Conservation (phyloP, 1,140 invertebrate genomes). For the Palaemon carinicauda region DNA sequence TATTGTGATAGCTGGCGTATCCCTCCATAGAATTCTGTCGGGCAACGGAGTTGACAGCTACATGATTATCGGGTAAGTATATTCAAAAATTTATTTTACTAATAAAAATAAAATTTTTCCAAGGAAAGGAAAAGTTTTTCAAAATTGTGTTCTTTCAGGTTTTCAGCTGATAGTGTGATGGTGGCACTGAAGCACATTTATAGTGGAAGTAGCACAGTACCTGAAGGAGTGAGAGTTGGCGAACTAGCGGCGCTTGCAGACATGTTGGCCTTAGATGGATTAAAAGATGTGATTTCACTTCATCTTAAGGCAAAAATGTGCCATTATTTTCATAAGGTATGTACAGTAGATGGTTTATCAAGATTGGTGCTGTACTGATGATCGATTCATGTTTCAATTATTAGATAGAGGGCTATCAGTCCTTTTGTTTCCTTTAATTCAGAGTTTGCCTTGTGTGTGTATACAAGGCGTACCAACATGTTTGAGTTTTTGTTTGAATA, state of each 20-base stretch:
- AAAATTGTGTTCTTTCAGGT: slow-evolving; percentile 67
- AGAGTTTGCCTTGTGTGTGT: too few relatives aligned
- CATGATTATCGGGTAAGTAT: too few relatives aligned
- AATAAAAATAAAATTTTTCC: not conserved
- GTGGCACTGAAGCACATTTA: slow-evolving; percentile 92
- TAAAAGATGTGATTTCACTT: slow-evolving; percentile 88
- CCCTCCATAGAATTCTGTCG: too few relatives aligned
- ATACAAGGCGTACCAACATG: too few relatives aligned
- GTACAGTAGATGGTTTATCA: not conserved
- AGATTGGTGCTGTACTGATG: slow-evolving; percentile 8
- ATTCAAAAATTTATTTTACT: too few relatives aligned
- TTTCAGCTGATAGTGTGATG: slow-evolving; percentile 83
- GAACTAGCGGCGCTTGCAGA: slow-evolving; percentile 87
- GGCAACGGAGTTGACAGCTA: too few relatives aligned
- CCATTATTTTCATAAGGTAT: slow-evolving; percentile 86
- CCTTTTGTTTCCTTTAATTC: not conserved
- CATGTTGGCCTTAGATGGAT: slow-evolving; percentile 85
- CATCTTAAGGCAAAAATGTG: slow-evolving; percentile 88
- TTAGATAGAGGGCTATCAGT: too few relatives aligned
- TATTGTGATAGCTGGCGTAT: too few relatives aligned
- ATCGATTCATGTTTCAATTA: too few relatives aligned
- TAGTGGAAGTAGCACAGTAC: slow-evolving; percentile 84
- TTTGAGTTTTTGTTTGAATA: too few relatives aligned
- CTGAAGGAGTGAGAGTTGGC: slow-evolving; percentile 82
- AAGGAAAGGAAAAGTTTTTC: too few relatives aligned